These are phyloP conservation scores for Leptopilina drosophilae DNA, from an alignment of 2,888 invertebrate species.

Conservation along the genomic window DNA sequence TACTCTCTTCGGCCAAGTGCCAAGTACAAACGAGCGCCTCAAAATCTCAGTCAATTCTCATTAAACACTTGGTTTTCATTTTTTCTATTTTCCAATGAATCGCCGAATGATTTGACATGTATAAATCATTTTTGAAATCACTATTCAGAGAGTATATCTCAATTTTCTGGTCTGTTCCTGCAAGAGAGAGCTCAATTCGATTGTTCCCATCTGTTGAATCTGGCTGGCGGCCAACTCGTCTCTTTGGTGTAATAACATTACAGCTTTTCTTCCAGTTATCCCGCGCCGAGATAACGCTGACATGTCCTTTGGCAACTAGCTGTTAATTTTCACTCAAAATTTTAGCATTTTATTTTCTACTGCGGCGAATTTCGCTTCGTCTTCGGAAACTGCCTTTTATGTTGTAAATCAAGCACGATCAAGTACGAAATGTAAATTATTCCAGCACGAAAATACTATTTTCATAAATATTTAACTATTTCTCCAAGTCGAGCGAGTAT, in stretches of 20 bases:
- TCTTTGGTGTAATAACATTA: conserved; percentile 64
- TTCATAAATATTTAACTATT: conserved; percentile 10
- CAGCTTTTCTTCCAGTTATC: conserved; percentile 51
- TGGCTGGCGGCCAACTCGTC: conserved; percentile 64
- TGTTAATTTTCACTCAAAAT: conserved; percentile 6
- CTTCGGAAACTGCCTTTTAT: too few relatives aligned
- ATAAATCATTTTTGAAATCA: not conserved
- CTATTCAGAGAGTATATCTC: not conserved
- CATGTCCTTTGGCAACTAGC: conserved; percentile 2
- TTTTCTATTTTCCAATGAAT: too few relatives aligned
- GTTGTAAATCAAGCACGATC: too few relatives aligned
- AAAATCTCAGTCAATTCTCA: too few relatives aligned
- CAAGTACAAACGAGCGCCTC: too few relatives aligned
- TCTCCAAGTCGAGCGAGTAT: not conserved
- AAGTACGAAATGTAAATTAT: too few relatives aligned
- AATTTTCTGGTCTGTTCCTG: conserved; percentile 43
- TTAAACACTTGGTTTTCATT: too few relatives aligned
- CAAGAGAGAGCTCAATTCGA: conserved; percentile 54
- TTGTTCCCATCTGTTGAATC: conserved; percentile 72
- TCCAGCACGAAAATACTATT: not conserved
- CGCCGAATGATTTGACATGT: not conserved
- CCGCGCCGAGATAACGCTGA: conserved; percentile 24
- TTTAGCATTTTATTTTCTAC: too few relatives aligned
- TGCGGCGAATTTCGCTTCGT: too few relatives aligned
- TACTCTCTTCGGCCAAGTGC: too few relatives aligned